These are phyloP conservation scores for Cirrhinus mrigala DNA, from an alignment of 2,797 vertebrate genomes.

Conservation along the genomic window DNA sequence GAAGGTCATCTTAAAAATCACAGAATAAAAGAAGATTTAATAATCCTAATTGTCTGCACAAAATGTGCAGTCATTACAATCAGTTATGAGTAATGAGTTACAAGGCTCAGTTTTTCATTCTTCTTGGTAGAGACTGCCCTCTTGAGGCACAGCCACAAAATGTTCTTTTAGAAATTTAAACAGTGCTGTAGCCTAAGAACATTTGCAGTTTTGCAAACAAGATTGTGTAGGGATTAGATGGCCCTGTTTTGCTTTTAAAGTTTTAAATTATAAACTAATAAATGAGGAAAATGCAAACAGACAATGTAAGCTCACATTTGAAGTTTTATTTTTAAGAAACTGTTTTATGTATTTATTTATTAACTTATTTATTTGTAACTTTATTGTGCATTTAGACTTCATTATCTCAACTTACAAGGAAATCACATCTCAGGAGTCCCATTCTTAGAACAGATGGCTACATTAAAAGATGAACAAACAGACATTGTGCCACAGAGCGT, in stretches of 20 bases:
- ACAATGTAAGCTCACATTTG: neutral
- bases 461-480: slow-evolving; percentile 36
- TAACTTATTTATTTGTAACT: neutral
- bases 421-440: slow-evolving; percentile 85
- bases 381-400: slow-evolving; percentile 76
- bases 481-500: neutral
- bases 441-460: slow-evolving; percentile 70
- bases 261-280: neutral
- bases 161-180: neutral
- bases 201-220: neutral
- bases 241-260: neutral
- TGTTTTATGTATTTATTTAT: neutral
- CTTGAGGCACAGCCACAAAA: slow-evolving; percentile 27
- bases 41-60: neutral
- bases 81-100: neutral
- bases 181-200: neutral
- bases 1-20: too few species aligned
- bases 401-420: slow-evolving; percentile 83
- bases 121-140: slow-evolving; percentile 26
- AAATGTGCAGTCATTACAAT: neutral
- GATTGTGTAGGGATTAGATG: neutral
- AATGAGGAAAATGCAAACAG: neutral
- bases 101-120: neutral
- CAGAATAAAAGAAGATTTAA: neutral
- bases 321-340: neutral